Evolutionary conservation across 2,888 invertebrate genomes (phyloP).

Genomic region (Eulithis testata): DNA sequence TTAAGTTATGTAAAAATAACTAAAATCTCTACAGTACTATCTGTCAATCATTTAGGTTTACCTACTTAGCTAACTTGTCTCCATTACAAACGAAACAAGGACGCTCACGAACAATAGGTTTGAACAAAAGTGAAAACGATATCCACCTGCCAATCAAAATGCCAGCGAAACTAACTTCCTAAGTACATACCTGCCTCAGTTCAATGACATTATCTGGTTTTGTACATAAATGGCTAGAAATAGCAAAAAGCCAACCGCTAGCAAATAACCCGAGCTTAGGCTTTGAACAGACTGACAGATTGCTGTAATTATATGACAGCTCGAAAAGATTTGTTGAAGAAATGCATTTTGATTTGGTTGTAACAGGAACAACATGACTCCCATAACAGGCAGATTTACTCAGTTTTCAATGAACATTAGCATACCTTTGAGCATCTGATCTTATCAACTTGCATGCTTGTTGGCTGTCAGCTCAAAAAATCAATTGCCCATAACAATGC

Average conservation of each 20-base stretch:
- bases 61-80: not conserved
- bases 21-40: no score
- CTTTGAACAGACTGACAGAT: conserved; percentile 8
- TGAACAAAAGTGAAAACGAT: conserved; percentile 33
- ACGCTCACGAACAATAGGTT: conserved; percentile 1
- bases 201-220: conserved; percentile 41
- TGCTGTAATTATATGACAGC: not conserved
- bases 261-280: conserved; percentile 27
- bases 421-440: no score
- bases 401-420: no score
- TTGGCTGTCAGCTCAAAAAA: no score
- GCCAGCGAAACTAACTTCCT: conserved; percentile 36
- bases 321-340: not conserved
- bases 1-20: no score
- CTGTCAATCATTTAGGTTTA: no score
- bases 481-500: no score
- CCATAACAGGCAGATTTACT: no score
- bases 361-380: no score
- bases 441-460: no score
- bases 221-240: conserved; percentile 36
- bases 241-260: conserved; percentile 33
- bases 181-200: conserved; percentile 22
- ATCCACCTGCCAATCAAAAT: conserved; percentile 23
- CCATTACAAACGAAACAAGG: not conserved
- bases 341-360: no score